Evolutionary conservation across 2,797 vertebrate species (phyloP).

Genomic region (Tinamus major): DNA sequence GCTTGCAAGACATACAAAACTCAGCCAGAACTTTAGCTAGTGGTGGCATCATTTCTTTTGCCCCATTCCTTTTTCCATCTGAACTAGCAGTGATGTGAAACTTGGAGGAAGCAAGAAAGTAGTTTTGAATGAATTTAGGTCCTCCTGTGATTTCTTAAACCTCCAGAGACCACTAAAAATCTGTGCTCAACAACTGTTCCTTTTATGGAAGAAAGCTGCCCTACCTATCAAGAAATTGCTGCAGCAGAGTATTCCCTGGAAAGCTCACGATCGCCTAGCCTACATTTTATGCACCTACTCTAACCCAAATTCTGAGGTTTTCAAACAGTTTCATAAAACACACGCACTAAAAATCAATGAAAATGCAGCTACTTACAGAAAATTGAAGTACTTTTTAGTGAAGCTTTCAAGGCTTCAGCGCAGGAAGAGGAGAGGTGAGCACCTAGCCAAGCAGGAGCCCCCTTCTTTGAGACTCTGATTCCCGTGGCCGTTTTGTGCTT

Average conservation of each 20-base stretch:
- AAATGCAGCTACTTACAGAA: not conserved
- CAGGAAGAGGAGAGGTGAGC: not conserved
- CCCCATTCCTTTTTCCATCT: not conserved
- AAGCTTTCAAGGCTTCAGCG: not conserved
- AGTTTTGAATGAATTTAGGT: conserved; percentile 34
- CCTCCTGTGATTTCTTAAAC: conserved; percentile 14
- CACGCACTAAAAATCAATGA: not conserved
- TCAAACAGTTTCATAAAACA: not conserved
- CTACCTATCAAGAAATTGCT: not conserved
- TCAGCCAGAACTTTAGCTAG: not conserved
- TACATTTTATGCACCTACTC: conserved; percentile 8
- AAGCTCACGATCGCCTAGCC: not conserved
- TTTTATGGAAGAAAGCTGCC: conserved; percentile 11
- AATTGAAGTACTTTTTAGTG: not conserved
- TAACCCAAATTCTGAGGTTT: conserved; percentile 18
- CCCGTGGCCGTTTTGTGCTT: not conserved
- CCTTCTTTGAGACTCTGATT: not conserved
- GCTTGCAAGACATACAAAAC: not conserved
- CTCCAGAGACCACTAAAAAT: conserved; percentile 39
- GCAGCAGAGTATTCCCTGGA: conserved; percentile 46
- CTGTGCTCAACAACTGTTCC: not conserved
- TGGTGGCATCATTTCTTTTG: not conserved
- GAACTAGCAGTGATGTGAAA: not conserved
- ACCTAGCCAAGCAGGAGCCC: not conserved
- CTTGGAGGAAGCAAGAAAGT: not conserved